A percentile compares a stretch with the other conserved stretches of the same genome.
Conservation (phyloP, 30 jellyfish, hydroid and myxozoan genomes). For the Haliclystus octoradiatus region DNA sequence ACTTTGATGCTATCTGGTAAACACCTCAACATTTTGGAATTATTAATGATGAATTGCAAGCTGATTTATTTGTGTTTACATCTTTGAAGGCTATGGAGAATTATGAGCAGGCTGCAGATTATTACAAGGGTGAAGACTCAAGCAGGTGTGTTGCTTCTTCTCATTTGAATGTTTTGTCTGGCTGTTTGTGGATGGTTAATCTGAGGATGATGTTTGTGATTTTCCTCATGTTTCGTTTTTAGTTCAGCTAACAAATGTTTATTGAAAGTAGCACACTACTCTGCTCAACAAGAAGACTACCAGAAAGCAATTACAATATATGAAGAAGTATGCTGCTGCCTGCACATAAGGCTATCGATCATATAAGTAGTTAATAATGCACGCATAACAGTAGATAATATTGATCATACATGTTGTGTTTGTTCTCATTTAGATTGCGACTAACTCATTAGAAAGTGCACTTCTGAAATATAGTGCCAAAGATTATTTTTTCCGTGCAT, state of each 20-base stretch:
- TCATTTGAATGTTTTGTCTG: not conserved
- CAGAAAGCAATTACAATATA: slow-evolving; percentile 76
- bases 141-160: slow-evolving; percentile 39
- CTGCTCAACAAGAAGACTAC: slow-evolving; percentile 82
- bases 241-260: slow-evolving; percentile 95
- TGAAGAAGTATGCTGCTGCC: slow-evolving; percentile 65
- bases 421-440: slow-evolving; percentile 64
- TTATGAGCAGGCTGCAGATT: slow-evolving; percentile 93
- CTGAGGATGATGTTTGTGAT: too few relatives aligned
- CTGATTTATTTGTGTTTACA: too few relatives aligned
- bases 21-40: too few relatives aligned
- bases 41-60: too few relatives aligned
- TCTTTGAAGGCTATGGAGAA: slow-evolving; percentile 90
- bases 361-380: not conserved
- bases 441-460: slow-evolving; percentile 65
- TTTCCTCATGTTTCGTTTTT: too few relatives aligned
- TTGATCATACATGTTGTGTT: not conserved
- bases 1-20: too few relatives aligned
- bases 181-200: too few relatives aligned
- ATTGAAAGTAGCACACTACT: slow-evolving; percentile 80
- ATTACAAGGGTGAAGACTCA: slow-evolving; percentile 96
- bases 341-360: not conserved
- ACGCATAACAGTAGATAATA: not conserved
- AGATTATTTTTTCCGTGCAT: slow-evolving; percentile 75
- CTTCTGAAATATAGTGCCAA: slow-evolving; percentile 92